Conservation (phyloP, 2,113 vertebrate species). For the Rhabdomys dilectus region DNA sequence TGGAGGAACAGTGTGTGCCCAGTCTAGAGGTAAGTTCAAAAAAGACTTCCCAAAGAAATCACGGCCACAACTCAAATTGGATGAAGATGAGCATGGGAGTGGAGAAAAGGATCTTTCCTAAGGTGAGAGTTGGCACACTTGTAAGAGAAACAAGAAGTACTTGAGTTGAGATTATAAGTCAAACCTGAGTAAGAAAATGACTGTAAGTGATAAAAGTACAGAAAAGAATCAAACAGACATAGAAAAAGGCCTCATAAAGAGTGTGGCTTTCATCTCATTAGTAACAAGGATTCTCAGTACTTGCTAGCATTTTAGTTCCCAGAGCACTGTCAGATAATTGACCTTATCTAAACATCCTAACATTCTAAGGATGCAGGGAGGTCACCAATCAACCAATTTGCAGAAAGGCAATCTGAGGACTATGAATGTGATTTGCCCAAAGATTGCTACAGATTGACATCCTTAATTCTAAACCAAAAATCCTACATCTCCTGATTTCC, state of each 20-base stretch:
- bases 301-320: constrained; percentile 45
- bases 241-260: constrained; percentile 1
- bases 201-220: background rate
- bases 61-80: background rate
- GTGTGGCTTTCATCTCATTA: background rate
- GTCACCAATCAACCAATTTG: background rate
- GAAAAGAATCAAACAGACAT: background rate
- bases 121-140: background rate
- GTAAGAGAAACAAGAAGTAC: background rate
- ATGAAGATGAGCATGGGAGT: background rate
- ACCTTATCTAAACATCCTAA: constrained; percentile 18
- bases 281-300: background rate
- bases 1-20: background rate
- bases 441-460: background rate
- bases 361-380: background rate
- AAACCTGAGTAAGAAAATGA: background rate
- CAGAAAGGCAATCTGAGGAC: background rate
- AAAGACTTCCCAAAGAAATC: background rate
- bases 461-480: background rate
- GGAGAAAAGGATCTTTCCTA: background rate
- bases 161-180: background rate
- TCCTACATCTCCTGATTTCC: background rate
- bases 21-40: background rate
- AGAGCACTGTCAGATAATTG: background rate
- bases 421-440: background rate